Percentiles rank a stretch among this genome's conserved stretches.
phyloP scores from a whole-genome alignment of 2,797 vertebrate species.

The Nyctalus aviator region DNA sequence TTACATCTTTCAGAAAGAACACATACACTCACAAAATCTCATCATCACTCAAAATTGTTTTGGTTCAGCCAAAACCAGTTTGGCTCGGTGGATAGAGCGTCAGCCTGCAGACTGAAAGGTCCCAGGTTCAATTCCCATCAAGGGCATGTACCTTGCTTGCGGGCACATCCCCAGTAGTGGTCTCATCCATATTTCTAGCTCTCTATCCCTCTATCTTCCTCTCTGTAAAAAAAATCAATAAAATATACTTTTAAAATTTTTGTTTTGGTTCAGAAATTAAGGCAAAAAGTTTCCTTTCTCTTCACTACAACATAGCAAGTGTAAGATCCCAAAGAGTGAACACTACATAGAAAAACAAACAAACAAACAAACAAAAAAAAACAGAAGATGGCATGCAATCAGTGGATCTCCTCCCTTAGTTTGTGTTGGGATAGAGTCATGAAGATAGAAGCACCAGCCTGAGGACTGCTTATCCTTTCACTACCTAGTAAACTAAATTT shows the following conservation, averaged over 20 bases:
- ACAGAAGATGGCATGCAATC: not conserved
- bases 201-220: no score
- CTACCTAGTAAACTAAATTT: slow-evolving; percentile 12
- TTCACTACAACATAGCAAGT: not conserved
- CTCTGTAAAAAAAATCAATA: no score
- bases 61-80: not conserved
- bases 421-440: not conserved
- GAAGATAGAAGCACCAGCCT: not conserved
- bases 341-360: not conserved
- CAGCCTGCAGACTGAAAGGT: no score
- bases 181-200: no score
- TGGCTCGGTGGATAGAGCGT: no score
- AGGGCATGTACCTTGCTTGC: no score
- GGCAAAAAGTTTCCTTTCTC: not conserved
- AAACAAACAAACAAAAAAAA: not conserved
- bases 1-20: slow-evolving; percentile 14
- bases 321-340: not conserved
- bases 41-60: slow-evolving; percentile 15
- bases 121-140: no score
- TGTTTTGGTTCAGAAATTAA: slow-evolving; percentile 4
- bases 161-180: no score
- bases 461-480: not conserved
- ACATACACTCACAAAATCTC: not conserved
- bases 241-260: no score
- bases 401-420: not conserved